Conservation (phyloP, 1,140 invertebrate genomes). For the Pissodes strobi region DNA sequence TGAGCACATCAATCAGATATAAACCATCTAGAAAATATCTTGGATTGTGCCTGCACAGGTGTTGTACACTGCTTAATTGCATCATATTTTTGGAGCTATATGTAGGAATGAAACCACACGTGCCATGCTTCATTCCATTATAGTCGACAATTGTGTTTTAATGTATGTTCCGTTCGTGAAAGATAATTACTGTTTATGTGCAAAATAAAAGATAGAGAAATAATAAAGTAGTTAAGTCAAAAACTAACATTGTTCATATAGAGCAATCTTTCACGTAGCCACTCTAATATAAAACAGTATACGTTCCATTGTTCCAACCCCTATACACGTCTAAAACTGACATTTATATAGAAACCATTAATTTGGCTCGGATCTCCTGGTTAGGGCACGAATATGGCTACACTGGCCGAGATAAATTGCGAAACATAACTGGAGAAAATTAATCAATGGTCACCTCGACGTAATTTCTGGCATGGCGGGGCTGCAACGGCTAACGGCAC, state of each 20-base stretch:
- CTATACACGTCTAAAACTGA: slow-evolving; percentile 34
- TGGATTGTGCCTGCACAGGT: too few species aligned
- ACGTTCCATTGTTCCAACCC: slow-evolving; percentile 34
- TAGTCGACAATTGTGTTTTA: too few species aligned
- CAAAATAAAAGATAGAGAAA: neutral
- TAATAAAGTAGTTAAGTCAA: neutral
- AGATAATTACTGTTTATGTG: too few species aligned
- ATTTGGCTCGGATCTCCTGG: slow-evolving; percentile 31
- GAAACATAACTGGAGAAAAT: slow-evolving; percentile 40
- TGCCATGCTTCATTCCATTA: too few species aligned
- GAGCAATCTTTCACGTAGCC: slow-evolving; percentile 26
- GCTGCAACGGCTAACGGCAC: slow-evolving; percentile 26
- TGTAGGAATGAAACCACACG: too few species aligned
- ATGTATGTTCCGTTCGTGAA: too few species aligned
- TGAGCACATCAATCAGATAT: too few species aligned
- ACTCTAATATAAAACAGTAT: slow-evolving; percentile 30
- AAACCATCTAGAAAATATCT: too few species aligned
- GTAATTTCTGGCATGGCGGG: slow-evolving; percentile 37
- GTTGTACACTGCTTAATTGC: too few species aligned
- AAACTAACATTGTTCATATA: neutral
- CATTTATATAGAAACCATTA: slow-evolving; percentile 40
- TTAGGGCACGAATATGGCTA: slow-evolving; percentile 31
- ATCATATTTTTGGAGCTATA: too few species aligned
- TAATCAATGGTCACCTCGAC: slow-evolving; percentile 40
- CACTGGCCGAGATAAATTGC: slow-evolving; percentile 37